A percentile compares a stretch with the other conserved stretches of the same genome.
These are phyloP conservation scores for Mus spicilegus DNA, from an alignment of 2,113 vertebrate genomes.

Conservation along the genomic window DNA sequence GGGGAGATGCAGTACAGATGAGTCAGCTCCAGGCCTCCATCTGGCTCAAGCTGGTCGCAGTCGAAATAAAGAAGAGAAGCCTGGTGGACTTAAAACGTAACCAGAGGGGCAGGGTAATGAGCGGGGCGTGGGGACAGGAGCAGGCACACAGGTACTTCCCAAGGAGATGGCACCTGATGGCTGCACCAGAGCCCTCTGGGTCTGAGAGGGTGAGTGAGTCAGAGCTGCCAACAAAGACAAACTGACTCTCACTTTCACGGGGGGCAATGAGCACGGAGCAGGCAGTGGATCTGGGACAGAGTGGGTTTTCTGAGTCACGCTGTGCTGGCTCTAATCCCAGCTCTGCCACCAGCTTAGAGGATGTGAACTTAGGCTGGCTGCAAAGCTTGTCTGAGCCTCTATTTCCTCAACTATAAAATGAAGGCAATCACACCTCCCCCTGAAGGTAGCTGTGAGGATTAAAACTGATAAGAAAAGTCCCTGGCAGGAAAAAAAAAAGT, in stretches of 20 bases:
- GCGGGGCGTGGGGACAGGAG: background rate
- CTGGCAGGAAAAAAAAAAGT: background rate
- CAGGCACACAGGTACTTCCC: background rate
- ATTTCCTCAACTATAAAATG: background rate
- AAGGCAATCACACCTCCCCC: background rate
- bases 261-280: background rate
- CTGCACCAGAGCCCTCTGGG: background rate
- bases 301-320: background rate
- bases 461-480: background rate
- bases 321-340: slow-evolving; percentile 20
- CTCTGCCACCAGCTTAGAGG: background rate
- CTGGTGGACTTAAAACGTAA: background rate
- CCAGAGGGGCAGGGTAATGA: background rate
- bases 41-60: background rate
- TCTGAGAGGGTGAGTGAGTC: background rate
- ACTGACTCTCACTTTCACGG: rapidly evolving
- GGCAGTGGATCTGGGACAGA: background rate
- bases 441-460: background rate
- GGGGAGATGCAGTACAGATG: background rate
- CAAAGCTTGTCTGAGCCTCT: background rate
- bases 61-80: background rate
- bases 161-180: background rate
- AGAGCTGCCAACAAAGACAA: background rate
- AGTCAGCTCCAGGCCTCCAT: slow-evolving; percentile 53
- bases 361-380: background rate